Percentiles rank a stretch among this genome's conserved stretches.
Conservation (phyloP, 2,797 vertebrate genomes). For the Heliangelus exortis region DNA sequence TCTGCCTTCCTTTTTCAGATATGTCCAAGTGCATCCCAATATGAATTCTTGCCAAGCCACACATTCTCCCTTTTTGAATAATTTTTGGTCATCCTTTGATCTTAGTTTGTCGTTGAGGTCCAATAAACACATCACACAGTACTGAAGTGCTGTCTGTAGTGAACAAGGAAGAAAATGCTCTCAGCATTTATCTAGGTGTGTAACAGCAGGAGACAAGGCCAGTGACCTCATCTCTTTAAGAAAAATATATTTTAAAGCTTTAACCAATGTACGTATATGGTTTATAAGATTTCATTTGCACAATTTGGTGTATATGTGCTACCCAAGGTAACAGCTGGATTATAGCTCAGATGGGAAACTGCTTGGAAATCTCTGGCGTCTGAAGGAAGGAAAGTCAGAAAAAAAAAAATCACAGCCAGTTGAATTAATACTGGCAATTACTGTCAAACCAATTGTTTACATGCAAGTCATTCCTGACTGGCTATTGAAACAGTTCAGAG, state of each 20-base stretch:
- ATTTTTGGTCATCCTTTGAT: not conserved
- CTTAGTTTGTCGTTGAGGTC: not conserved
- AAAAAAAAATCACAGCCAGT: constrained; percentile 51
- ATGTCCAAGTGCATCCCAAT: not conserved
- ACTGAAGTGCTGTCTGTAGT: not conserved
- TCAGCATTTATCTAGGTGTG: not conserved
- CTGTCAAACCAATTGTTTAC: constrained; percentile 28
- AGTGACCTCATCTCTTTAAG: not conserved
- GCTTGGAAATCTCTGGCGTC: constrained; percentile 49
- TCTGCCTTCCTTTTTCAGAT: not conserved
- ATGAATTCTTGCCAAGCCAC: not conserved
- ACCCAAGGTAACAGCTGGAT: constrained; percentile 40
- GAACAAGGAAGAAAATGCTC: not conserved
- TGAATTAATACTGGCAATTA: constrained; percentile 58
- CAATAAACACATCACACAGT: not conserved
- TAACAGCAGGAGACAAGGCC: not conserved
- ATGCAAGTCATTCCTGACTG: constrained; percentile 25
- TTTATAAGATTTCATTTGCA: constrained; percentile 45
- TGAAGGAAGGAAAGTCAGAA: constrained; percentile 29
- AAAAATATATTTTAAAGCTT: not conserved
- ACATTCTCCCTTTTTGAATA: not conserved
- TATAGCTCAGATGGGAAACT: constrained; percentile 29
- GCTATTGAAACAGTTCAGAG: constrained; percentile 3
- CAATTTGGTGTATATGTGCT: constrained; percentile 18
- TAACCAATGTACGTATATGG: not conserved